Conservation (phyloP, 2,797 vertebrate species). For the Sebastes hubbsi region DNA sequence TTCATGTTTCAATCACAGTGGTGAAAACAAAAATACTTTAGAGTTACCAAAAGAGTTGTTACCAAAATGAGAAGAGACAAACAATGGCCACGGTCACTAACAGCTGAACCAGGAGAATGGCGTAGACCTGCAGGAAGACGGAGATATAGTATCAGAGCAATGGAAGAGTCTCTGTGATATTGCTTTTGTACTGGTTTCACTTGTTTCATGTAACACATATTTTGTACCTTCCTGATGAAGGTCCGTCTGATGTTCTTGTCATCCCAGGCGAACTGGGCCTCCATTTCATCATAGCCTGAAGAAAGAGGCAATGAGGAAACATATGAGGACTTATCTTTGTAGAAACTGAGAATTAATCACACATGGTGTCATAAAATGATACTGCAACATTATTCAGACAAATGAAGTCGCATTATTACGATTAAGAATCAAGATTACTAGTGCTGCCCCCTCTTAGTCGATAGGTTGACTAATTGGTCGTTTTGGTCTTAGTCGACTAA, state of each 20-base stretch:
- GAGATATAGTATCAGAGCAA: neutral
- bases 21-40: neutral
- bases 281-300: conserved; percentile 84
- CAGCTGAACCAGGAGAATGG: conserved; percentile 91
- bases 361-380: neutral
- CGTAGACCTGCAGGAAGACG: conserved; percentile 86
- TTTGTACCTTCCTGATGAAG: conserved; percentile 92
- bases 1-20: neutral
- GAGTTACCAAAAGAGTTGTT: conserved; percentile 9
- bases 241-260: conserved; percentile 87
- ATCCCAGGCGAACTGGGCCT: conserved; percentile 90
- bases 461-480: too few relatives aligned
- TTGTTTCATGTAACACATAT: neutral
- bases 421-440: neutral
- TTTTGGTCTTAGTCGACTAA: too few relatives aligned
- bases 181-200: neutral
- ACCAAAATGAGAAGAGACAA: conserved; percentile 95
- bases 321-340: neutral
- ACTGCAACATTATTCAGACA: neutral
- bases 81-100: conserved; percentile 88
- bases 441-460: too few relatives aligned
- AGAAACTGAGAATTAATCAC: neutral
- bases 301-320: neutral
- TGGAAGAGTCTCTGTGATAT: neutral
- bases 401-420: fast-evolving